Evolutionary conservation across 1,140 invertebrate genomes (phyloP).

Genomic region (Drosophila chauvacae): DNA sequence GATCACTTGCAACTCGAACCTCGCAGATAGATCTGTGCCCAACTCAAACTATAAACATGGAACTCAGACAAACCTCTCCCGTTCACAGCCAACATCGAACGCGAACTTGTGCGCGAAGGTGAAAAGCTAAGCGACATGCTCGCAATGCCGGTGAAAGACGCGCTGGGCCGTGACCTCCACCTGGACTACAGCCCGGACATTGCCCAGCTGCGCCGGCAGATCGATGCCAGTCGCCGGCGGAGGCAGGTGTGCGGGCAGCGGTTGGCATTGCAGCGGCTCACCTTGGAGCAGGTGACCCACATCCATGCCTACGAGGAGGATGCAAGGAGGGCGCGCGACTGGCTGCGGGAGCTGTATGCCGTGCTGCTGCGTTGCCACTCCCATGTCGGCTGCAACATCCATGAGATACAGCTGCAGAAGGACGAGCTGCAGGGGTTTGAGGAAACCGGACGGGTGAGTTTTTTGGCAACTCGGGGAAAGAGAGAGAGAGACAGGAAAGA

Average conservation of each 20-base stretch:
- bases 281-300: slow-evolving; percentile 90
- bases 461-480: background rate
- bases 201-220: slow-evolving; percentile 88
- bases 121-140: slow-evolving; percentile 92
- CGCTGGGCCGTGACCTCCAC: slow-evolving; percentile 89
- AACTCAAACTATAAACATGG: slow-evolving; percentile 1
- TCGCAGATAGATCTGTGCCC: background rate
- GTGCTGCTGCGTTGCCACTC: slow-evolving; percentile 89
- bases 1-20: slow-evolving; percentile 3
- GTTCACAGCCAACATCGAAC: slow-evolving; percentile 87
- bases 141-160: slow-evolving; percentile 92
- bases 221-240: slow-evolving; percentile 88
- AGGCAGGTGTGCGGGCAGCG: slow-evolving; percentile 89
- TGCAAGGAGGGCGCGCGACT: slow-evolving; percentile 89
- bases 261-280: slow-evolving; percentile 89
- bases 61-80: slow-evolving; percentile 13
- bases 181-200: slow-evolving; percentile 91
- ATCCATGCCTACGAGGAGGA: slow-evolving; percentile 91
- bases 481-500: background rate
- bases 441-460: slow-evolving; percentile 89
- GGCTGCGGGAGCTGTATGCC: slow-evolving; percentile 90
- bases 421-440: slow-evolving; percentile 91
- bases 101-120: slow-evolving; percentile 90
- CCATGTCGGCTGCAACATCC: slow-evolving; percentile 89
- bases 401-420: slow-evolving; percentile 91